These are phyloP conservation scores for Euschistus heros DNA, from an alignment of 1,140 invertebrate genomes.

Conservation along the genomic window DNA sequence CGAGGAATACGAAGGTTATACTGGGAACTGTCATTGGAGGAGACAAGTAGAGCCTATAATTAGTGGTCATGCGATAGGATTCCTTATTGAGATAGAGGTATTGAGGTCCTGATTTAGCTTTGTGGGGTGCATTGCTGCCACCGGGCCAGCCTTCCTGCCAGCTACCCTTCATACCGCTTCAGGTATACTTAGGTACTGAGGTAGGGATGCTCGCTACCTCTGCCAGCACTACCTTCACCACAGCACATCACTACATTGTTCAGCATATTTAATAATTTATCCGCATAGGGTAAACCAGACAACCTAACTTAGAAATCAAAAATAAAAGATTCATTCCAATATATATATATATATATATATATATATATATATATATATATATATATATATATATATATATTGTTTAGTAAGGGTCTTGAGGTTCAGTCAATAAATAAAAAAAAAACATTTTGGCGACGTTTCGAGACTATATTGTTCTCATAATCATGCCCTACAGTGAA, in stretches of 20 bases:
- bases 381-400: too few species aligned
- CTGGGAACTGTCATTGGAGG: too few species aligned
- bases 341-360: background rate
- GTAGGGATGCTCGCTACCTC: too few species aligned
- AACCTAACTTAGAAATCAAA: background rate
- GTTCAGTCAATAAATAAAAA: too few species aligned
- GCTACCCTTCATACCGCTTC: background rate
- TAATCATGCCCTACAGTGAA: too few species aligned
- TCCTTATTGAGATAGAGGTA: conserved; percentile 2
- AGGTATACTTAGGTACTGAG: background rate
- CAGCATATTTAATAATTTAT: background rate
- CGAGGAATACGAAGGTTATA: too few species aligned
- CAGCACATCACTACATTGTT: background rate
- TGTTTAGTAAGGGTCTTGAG: too few species aligned
- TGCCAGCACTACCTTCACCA: background rate
- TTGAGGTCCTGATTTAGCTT: background rate
- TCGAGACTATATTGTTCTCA: too few species aligned
- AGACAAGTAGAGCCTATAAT: too few species aligned
- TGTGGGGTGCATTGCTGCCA: background rate
- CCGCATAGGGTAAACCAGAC: background rate
- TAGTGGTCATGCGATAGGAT: conserved; percentile 1
- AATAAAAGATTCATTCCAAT: background rate
- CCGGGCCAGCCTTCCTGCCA: background rate
- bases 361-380: background rate
- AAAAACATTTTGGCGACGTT: too few species aligned